Base-by-base conservation (phyloP, 2,113 vertebrate genomes). In the Xyrauchen texanus region DNA sequence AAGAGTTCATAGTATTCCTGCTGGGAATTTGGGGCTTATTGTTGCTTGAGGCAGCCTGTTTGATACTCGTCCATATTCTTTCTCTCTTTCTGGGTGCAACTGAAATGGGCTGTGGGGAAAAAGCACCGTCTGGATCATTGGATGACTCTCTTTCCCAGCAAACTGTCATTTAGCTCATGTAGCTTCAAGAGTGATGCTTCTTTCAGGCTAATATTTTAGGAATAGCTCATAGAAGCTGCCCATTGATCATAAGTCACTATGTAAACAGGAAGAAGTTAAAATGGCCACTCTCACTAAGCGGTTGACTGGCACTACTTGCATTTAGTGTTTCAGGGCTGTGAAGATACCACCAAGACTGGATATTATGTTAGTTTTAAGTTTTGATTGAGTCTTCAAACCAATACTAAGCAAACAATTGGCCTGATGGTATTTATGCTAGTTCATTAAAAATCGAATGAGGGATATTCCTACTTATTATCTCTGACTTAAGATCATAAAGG, bases 51-150 rank as follows among this genome's bases (percentile, higher is more conserved):
- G 61, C 7, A 53, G 4, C 42, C 11, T 44, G 63, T 82, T 82
- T 82, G 76, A 82, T 78, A 49, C 57, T 61, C 70, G 57, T 73
- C 45, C 57, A 49, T 61, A 73, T 73, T 61, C 57, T 49, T 42
- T 53, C 34, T 73, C 69, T 45, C 3, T 61, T 15, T 15, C 15
- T 12, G 52, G 34, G 13, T 45, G 68, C 7, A 21, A 69, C 52
- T 71, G 53, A 45, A 71, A 6, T 5, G 15, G 70, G 57, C 70
- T 12, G 15, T 61, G 34, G 57, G 57, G 70, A 73, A 21, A 12
- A 11, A 61, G 55, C 44, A 16, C 7, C 34, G 13, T 72, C 69
- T 72, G 53, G 69, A 60, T 72, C 69, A 58, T 10, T 46, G 55
- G 55, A 58, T 13, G 69, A 72, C 8, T 71, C 46, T 52, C 61